Base-by-base conservation (phyloP, 2,888 invertebrate genomes). In the Euplagia quadripunctaria region DNA sequence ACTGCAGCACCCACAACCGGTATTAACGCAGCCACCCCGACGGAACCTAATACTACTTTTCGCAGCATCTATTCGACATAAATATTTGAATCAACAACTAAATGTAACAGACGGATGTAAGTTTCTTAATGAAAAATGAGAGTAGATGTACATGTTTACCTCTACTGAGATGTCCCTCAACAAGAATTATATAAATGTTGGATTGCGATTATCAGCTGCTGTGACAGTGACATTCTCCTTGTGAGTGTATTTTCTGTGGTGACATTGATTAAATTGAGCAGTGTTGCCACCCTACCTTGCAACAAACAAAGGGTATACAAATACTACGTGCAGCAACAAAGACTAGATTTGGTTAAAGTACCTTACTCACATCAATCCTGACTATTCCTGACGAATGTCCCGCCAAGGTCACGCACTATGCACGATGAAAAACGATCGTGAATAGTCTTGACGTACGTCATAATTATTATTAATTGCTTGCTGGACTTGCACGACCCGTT, bases 21-120 rank as follows among this genome's bases (percentile, higher is more conserved):
- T 72, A 96, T 85, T 68, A 96, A 78, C 14, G 90, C 89, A 77
- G 91, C 90, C 75, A 93, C 83, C 77, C 93, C 82, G 64, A 94
- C 87, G 70, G 94, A 89, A 63, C 94, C 93, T 82, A 95, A 76
- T 74, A 93, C 91, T 86, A 95, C 87, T 91, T 92, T 94, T 84
- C 95, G 93, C 77, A 95, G 86, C 95, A 96, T 96, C 96, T 96
- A 82, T 74, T 82, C 77, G 79, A 79, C 75, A 69, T 81, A 72
- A 70, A 66, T 3, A 61, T 61, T 61, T 61, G 11, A 14, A 31
- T 61, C 7, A 61, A 61, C 11, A 4, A 14, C 31, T 12, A 42
- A 16, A 31, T 9, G 14, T 16, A 46, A 46, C 20, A 58, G 41
- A 20, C 14, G 12, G 31, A 52, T 64, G 20, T 41, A 49, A 49